Evolutionary conservation across 2,888 invertebrate genomes (phyloP).

Genomic region (Pollenia angustigena): DNA sequence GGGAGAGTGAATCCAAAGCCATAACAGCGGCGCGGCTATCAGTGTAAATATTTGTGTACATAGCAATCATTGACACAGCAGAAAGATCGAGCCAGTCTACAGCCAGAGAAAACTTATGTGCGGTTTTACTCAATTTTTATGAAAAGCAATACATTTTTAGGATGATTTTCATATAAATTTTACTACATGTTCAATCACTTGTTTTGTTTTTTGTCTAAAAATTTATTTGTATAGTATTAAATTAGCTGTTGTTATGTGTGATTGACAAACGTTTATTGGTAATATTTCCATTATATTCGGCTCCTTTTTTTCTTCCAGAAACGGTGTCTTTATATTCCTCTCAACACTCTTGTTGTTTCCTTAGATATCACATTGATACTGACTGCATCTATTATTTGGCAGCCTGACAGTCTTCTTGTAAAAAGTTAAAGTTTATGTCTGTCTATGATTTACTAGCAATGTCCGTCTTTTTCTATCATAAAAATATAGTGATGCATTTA

Average conservation of each 20-base stretch:
- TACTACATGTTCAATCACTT: too few relatives aligned
- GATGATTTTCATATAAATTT: too few relatives aligned
- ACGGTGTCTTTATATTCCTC: constrained; percentile 19
- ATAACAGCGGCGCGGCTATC: too few relatives aligned
- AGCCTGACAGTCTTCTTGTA: constrained; percentile 67
- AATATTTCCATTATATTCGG: background rate
- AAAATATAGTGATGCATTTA: constrained; percentile 57
- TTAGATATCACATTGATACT: constrained; percentile 41
- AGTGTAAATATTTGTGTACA: too few relatives aligned
- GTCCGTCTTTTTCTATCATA: constrained; percentile 16
- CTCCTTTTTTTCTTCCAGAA: background rate
- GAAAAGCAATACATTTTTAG: too few relatives aligned
- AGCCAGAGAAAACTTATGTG: too few relatives aligned
- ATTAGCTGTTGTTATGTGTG: background rate
- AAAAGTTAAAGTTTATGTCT: constrained; percentile 45
- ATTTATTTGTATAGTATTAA: background rate
- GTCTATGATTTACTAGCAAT: constrained; percentile 5
- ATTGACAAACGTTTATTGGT: too few relatives aligned
- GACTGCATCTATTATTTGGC: constrained; percentile 62
- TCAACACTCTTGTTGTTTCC: constrained; percentile 14
- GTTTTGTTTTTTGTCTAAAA: background rate
- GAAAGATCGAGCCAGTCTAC: too few relatives aligned
- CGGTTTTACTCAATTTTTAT: too few relatives aligned
- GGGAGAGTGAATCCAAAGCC: too few relatives aligned
- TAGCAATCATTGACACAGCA: too few relatives aligned